Evolutionary conservation across 2,888 invertebrate species (phyloP).

Genomic region (Nipponacmea schrenckii): DNA sequence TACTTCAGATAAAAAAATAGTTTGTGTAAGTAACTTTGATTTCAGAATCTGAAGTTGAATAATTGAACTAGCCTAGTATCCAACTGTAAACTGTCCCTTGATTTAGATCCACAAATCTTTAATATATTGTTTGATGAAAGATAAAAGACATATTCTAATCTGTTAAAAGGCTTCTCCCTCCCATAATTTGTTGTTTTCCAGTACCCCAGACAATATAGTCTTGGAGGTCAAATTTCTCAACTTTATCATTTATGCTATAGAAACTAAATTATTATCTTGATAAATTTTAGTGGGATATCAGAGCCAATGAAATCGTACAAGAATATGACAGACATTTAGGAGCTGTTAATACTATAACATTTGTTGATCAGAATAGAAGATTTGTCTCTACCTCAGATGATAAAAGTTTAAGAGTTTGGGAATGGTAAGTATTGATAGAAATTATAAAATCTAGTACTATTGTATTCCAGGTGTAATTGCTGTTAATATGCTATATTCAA

Average conservation of each 20-base stretch:
- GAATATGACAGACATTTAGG: conserved; percentile 99
- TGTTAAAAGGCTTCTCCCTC: no score
- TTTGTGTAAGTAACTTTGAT: conserved; percentile 81
- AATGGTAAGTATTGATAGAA: conserved; percentile 86
- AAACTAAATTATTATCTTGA: no score
- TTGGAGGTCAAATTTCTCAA: no score
- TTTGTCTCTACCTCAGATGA: conserved; percentile 99
- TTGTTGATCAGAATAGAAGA: conserved; percentile 96
- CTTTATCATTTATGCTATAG: no score
- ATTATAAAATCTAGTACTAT: no score
- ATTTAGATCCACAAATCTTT: not conserved
- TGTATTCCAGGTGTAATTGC: no score
- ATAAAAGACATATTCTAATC: no score
- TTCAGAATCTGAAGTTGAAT: not conserved
- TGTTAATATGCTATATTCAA: not conserved
- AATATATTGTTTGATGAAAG: not conserved
- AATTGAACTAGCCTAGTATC: no score
- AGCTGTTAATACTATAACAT: conserved; percentile 98
- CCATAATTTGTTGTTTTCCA: no score
- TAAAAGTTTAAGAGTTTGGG: conserved; percentile 98
- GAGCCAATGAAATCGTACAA: conserved; percentile 94
- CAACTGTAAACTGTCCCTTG: no score
- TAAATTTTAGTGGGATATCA: conserved; percentile 87
- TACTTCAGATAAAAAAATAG: conserved; percentile 98
- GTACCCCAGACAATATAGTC: no score